Base-by-base conservation (phyloP, 2,113 vertebrate species). In the Lophius piscatorius region DNA sequence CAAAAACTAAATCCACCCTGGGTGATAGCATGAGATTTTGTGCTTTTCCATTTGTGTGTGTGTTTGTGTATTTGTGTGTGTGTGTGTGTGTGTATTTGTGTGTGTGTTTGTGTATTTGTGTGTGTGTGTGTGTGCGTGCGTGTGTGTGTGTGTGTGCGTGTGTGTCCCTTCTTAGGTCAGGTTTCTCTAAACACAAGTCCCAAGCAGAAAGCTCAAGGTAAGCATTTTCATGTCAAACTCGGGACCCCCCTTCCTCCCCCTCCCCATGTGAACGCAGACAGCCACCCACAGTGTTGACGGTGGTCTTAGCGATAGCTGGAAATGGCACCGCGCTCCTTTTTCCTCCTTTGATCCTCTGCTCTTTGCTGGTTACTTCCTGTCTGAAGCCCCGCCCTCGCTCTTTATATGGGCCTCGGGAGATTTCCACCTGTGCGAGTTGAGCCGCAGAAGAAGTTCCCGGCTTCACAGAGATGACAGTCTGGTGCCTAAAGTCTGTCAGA, bases 151-250 rank as follows among this genome's bases (percentile, higher is more conserved):
- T 84, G 71, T 77, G 80, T 87, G 36, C 86, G 78, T 83, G 75
- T 82, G 74, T 89, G 65, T 81, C 77, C 78, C 81, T 69, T 81
- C 83, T 52, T 85, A 90, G 89, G 85, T 88, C 86, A 88, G 83
- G 62, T 70, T 77, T 84, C 76, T 86, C 85, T 90, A 89, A 84
- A 85, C 83, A 75, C 82, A 86, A 87, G 87, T 65, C 77, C 56
- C 83, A 84, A 65, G 78, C 74, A 63, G 76, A 81, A 71, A 87
- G n/a, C 63, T 67, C 80, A 80, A 90, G 89, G 88, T 90, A 90
- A 88, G 89, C 70, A 75, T 84, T 82, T 80, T 71, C 70, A 62
- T 13, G 54, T 81, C 80, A 76, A 80, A 66, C 73, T 38, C 58
- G 67, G 76, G 70, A 76, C 52, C n/a, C 1, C 36, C 40, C 2